phyloP scores from a whole-genome alignment of 2,888 invertebrate genomes.

The Acanthoscelides obtectus region DNA sequence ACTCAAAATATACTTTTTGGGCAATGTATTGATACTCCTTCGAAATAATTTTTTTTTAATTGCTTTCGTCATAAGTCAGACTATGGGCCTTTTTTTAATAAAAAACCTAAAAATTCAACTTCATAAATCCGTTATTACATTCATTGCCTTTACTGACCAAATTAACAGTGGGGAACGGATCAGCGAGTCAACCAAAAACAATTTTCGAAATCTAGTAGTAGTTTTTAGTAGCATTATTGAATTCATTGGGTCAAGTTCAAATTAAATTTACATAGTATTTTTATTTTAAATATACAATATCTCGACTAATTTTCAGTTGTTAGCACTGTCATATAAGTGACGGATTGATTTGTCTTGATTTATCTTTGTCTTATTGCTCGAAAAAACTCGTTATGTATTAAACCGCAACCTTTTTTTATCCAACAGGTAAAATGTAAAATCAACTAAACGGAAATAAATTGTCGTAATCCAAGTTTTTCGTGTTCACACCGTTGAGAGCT shows the following conservation, averaged over 20 bases:
- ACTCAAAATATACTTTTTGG: too few species aligned
- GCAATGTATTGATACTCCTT: too few species aligned
- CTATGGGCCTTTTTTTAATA: too few species aligned
- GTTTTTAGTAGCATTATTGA: too few species aligned
- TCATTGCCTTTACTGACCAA: too few species aligned
- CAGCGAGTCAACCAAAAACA: too few species aligned
- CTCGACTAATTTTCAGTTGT: background rate
- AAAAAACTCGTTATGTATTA: background rate
- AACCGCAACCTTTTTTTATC: background rate
- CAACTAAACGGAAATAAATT: background rate
- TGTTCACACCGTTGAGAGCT: background rate
- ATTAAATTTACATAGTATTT: background rate
- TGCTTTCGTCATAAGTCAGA: too few species aligned
- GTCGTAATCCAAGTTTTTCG: background rate
- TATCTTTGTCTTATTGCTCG: background rate
- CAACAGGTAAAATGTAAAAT: background rate
- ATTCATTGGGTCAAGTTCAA: background rate
- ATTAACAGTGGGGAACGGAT: too few species aligned
- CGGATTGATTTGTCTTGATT: background rate
- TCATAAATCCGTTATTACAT: too few species aligned
- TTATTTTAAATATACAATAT: background rate
- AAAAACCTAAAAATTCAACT: too few species aligned
- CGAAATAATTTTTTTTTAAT: too few species aligned
- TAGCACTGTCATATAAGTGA: background rate
- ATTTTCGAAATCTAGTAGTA: too few species aligned